Percentiles rank a stretch among this genome's conserved stretches.
Evolutionary conservation across 2,797 vertebrate genomes (phyloP).

Genomic region (Sebastes diploproa): DNA sequence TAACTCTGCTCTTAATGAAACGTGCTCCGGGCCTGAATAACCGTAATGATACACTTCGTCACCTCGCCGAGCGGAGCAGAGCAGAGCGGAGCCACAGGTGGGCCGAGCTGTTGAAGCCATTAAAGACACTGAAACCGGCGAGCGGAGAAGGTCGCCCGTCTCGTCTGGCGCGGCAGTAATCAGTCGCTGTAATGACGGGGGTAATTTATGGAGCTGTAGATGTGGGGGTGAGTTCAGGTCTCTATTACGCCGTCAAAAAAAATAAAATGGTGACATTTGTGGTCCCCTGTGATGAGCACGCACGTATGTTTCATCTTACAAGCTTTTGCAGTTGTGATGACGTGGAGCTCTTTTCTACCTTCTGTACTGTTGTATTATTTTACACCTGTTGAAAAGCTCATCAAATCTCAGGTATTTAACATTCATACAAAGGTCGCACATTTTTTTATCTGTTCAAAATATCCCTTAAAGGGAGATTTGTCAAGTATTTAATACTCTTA

Average conservation of each 20-base stretch:
- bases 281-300: neutral
- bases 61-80: neutral
- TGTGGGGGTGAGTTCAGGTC: neutral
- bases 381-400: no score
- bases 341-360: neutral
- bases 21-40: neutral
- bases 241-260: neutral
- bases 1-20: conserved; percentile 2
- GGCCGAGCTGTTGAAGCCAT: conserved; percentile 28
- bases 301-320: no score
- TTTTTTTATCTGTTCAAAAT: no score
- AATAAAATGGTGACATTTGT: neutral
- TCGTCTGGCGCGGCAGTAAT: neutral
- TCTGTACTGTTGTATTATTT: neutral
- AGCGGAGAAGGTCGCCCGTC: conserved; percentile 6
- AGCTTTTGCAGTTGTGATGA: neutral
- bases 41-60: conserved; percentile 14
- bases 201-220: conserved; percentile 7
- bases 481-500: no score
- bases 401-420: no score
- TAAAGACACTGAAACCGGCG: neutral
- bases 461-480: no score
- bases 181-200: neutral
- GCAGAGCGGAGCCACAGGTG: conserved; percentile 28
- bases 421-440: no score